Percentiles rank a stretch among this genome's conserved stretches.
Conservation (phyloP, 2,888 invertebrate species). For the Drosophila neotestacea region DNA sequence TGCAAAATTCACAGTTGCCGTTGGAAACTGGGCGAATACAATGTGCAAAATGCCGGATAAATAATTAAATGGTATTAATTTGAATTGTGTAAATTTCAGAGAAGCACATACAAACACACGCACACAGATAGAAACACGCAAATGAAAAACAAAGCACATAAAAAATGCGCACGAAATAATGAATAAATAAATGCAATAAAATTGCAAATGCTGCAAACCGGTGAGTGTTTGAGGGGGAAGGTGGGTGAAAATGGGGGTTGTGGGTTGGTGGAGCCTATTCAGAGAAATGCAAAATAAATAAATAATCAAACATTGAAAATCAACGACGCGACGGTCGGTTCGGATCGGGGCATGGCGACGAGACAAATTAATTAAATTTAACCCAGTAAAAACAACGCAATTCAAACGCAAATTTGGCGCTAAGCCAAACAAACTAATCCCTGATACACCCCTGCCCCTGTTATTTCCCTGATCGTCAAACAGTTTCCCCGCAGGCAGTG, state of each 20-base stretch:
- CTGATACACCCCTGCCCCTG: not conserved
- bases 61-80: conserved; percentile 79
- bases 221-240: not conserved
- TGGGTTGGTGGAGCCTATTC: conserved; percentile 44
- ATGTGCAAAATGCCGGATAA: conserved; percentile 77
- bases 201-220: conserved; percentile 73
- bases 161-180: conserved; percentile 65
- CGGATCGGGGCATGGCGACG: conserved; percentile 41
- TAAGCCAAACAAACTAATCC: conserved; percentile 52
- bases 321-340: conserved; percentile 13
- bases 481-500: not conserved
- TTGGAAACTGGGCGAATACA: conserved; percentile 39
- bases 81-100: conserved; percentile 77
- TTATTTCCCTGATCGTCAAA: not conserved
- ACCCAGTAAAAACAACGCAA: conserved; percentile 72
- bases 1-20: conserved; percentile 72
- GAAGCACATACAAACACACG: conserved; percentile 25
- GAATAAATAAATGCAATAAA: conserved; percentile 79
- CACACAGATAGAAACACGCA: conserved; percentile 10
- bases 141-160: conserved; percentile 22
- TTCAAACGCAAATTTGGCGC: conserved; percentile 65
- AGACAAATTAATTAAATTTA: conserved; percentile 80
- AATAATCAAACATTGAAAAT: conserved; percentile 74
- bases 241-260: not conserved
- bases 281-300: conserved; percentile 72